phyloP scores from a whole-genome alignment of 2,888 invertebrate species.

The Metacarcinus magister region DNA sequence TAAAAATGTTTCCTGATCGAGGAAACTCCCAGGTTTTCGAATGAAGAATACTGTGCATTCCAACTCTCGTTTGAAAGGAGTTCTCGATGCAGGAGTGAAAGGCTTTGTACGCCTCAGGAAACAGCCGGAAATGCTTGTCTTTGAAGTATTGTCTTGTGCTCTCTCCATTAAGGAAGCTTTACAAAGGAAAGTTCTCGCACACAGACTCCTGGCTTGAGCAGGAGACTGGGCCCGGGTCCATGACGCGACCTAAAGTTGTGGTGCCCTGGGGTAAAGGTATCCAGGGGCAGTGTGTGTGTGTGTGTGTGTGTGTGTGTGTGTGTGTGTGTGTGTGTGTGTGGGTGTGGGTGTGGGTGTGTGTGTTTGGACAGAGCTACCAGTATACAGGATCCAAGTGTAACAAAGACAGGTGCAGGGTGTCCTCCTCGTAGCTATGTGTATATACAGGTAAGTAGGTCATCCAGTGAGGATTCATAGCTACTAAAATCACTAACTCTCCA shows the following conservation, averaged over 20 bases:
- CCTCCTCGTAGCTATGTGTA: too few relatives aligned
- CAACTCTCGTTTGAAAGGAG: conserved; percentile 12
- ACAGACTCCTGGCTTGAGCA: conserved; percentile 8
- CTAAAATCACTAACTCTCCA: too few relatives aligned
- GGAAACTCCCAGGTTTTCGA: background rate
- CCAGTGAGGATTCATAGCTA: too few relatives aligned
- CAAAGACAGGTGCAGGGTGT: too few relatives aligned
- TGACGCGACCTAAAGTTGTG: conserved; percentile 36
- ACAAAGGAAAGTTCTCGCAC: conserved; percentile 44
- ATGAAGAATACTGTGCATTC: conserved; percentile 33
- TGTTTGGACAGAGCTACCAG: too few relatives aligned
- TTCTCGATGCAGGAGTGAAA: conserved; percentile 45
- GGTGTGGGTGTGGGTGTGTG: background rate
- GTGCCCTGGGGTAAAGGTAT: conserved; percentile 11
- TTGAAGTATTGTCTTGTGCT: conserved; percentile 41
- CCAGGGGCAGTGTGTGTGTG: background rate
- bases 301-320: background rate
- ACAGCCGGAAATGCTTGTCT: conserved; percentile 42
- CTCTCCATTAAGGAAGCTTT: conserved; percentile 48
- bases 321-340: background rate
- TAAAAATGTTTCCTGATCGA: conserved; percentile 31
- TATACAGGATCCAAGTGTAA: too few relatives aligned
- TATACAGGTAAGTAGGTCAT: too few relatives aligned
- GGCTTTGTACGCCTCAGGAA: conserved; percentile 45
- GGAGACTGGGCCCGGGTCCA: background rate